Conservation (phyloP, 2,888 invertebrate genomes). For the Polia nebulosa region DNA sequence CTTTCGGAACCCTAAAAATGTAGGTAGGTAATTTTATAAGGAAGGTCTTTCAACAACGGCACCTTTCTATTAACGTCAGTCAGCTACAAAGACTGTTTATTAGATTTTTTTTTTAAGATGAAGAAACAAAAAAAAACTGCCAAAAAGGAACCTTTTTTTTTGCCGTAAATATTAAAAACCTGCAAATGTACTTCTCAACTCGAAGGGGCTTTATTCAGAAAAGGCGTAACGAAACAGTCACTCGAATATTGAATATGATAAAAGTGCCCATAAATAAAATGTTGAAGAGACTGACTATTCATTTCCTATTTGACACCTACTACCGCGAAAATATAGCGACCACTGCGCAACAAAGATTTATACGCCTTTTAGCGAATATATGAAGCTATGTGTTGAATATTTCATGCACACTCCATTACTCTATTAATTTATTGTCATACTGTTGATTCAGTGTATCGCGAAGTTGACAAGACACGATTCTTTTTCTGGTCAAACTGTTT, state of each 20-base stretch:
- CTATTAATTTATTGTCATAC: slow-evolving; percentile 59
- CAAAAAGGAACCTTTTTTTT: background rate
- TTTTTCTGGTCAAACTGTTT: slow-evolving; percentile 13
- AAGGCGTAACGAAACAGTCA: background rate
- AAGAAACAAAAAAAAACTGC: background rate
- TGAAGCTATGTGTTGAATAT: slow-evolving; percentile 47
- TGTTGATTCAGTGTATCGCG: slow-evolving; percentile 33
- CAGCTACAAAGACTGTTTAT: background rate
- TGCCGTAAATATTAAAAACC: slow-evolving; percentile 2
- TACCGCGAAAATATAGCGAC: slow-evolving; percentile 44
- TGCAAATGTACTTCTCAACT: background rate
- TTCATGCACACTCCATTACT: slow-evolving; percentile 58
- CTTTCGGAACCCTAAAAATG: too few species aligned
- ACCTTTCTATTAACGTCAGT: background rate
- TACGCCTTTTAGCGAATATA: slow-evolving; percentile 52
- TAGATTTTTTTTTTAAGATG: background rate
- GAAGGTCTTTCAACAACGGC: too few species aligned
- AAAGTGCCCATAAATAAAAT: slow-evolving; percentile 47
- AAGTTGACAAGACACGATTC: slow-evolving; percentile 10
- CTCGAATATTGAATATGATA: slow-evolving; percentile 29
- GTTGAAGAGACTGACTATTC: slow-evolving; percentile 38
- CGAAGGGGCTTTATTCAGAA: slow-evolving; percentile 7
- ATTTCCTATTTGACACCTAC: slow-evolving; percentile 47
- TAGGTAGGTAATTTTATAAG: too few species aligned
- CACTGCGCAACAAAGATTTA: slow-evolving; percentile 51